Conservation (phyloP, 1,140 invertebrate species). For the Tetraneura akinire region DNA sequence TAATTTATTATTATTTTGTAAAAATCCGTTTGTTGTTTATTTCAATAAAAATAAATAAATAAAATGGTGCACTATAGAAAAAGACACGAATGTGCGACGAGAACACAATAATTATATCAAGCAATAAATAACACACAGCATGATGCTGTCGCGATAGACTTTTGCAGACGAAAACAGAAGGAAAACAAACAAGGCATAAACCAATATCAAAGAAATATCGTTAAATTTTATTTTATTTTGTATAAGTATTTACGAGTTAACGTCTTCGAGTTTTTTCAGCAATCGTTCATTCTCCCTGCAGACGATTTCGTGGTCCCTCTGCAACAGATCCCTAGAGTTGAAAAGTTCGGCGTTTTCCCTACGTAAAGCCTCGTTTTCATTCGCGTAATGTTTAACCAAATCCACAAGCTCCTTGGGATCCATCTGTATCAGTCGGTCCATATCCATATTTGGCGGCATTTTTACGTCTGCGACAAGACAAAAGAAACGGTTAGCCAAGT, state of each 20-base stretch:
- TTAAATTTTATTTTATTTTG: constrained; percentile 1
- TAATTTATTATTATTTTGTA: too few relatives aligned
- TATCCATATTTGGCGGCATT: constrained; percentile 66
- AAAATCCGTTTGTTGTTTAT: too few relatives aligned
- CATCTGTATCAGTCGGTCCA: constrained; percentile 72
- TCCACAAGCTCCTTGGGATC: constrained; percentile 72
- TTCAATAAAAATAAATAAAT: too few relatives aligned
- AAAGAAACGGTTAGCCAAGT: too few relatives aligned
- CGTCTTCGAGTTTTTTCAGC: constrained; percentile 82
- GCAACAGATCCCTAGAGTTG: constrained; percentile 73
- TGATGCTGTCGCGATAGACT: constrained; percentile 29
- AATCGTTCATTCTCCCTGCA: constrained; percentile 88
- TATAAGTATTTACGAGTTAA: constrained; percentile 71
- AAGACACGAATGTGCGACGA: background rate
- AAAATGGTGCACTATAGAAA: constrained; percentile 3
- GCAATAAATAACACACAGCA: constrained; percentile 16
- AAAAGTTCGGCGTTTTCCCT: constrained; percentile 87
- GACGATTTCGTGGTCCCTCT: constrained; percentile 85
- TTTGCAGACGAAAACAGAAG: background rate
- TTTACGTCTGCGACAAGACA: constrained; percentile 52
- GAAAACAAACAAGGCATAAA: background rate
- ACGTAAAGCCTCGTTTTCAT: constrained; percentile 83
- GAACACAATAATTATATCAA: constrained; percentile 19
- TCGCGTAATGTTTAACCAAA: constrained; percentile 75
- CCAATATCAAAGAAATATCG: constrained; percentile 20